phyloP scores from a whole-genome alignment of 2,113 vertebrate genomes.

The Phrynocephalus versicolor region DNA sequence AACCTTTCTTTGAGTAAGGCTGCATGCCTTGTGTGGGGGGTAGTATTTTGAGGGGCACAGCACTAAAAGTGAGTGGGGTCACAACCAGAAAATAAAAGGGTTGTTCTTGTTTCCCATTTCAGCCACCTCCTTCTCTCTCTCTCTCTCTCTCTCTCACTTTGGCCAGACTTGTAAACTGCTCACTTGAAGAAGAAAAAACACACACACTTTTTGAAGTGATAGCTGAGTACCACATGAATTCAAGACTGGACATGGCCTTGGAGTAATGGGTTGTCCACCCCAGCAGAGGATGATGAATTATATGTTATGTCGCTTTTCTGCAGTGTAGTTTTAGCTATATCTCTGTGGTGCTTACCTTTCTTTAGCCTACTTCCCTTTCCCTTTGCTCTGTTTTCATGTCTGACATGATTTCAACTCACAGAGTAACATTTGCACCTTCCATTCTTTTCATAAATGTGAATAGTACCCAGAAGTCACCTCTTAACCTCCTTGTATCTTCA shows the following conservation, averaged over 20 bases:
- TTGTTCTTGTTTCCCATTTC: not conserved
- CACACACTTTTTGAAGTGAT: not conserved
- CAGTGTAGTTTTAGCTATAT: not conserved
- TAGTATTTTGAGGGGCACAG: not conserved
- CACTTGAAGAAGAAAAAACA: not conserved
- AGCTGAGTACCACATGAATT: not conserved
- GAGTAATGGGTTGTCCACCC: not conserved
- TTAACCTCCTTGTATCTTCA: not conserved
- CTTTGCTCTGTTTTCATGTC: not conserved
- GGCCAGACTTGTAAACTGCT: not conserved
- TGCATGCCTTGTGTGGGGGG: not conserved
- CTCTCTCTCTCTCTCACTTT: not conserved
- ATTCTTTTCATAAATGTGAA: accelerated
- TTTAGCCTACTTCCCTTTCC: not conserved
- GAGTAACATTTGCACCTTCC: not conserved
- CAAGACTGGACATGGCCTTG: not conserved
- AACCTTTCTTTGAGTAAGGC: not conserved
- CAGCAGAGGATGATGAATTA: not conserved
- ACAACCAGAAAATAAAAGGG: not conserved
- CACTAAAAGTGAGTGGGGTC: not conserved
- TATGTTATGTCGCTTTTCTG: not conserved
- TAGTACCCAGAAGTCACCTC: not conserved
- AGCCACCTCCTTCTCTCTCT: not conserved
- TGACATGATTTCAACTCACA: not conserved
- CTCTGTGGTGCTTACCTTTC: not conserved